A percentile compares a stretch with the other conserved stretches of the same genome.
phyloP scores from a whole-genome alignment of 2,888 invertebrate species.

The Dynastes hyllus region DNA sequence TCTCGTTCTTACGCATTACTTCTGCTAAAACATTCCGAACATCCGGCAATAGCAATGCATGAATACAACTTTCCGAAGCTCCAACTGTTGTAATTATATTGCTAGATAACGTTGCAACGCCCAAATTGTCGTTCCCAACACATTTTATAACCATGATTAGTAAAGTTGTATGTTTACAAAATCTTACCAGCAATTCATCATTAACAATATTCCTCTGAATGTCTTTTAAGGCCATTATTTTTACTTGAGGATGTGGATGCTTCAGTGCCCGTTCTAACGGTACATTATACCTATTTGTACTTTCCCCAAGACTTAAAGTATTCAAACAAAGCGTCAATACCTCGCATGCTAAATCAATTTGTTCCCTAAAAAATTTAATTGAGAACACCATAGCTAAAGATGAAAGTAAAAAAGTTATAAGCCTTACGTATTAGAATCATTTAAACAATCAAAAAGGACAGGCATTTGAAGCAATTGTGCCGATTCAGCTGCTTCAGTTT shows the following conservation, averaged over 20 bases:
- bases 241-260: conserved; percentile 78
- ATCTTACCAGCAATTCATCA: conserved; percentile 61
- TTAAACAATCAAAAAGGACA: conserved; percentile 78
- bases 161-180: conserved; percentile 67
- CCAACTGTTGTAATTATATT: conserved; percentile 74
- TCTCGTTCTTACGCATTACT: conserved; percentile 75
- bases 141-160: conserved; percentile 75
- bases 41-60: conserved; percentile 73
- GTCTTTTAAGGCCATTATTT: conserved; percentile 78
- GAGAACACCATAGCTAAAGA: neutral
- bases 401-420: neutral
- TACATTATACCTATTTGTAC: conserved; percentile 75
- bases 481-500: conserved; percentile 69
- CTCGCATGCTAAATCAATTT: conserved; percentile 78
- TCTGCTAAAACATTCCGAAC: conserved; percentile 75
- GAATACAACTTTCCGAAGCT: conserved; percentile 69
- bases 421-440: conserved; percentile 72
- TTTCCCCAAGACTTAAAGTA: conserved; percentile 76
- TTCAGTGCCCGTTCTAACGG: conserved; percentile 77
- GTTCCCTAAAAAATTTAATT: conserved; percentile 72
- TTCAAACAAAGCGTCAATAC: conserved; percentile 79
- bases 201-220: conserved; percentile 69
- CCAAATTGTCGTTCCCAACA: conserved; percentile 76
- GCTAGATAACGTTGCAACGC: conserved; percentile 77
- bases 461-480: conserved; percentile 73